Base-by-base conservation (phyloP, 2,113 vertebrate genomes). In the Daboia siamensis region DNA sequence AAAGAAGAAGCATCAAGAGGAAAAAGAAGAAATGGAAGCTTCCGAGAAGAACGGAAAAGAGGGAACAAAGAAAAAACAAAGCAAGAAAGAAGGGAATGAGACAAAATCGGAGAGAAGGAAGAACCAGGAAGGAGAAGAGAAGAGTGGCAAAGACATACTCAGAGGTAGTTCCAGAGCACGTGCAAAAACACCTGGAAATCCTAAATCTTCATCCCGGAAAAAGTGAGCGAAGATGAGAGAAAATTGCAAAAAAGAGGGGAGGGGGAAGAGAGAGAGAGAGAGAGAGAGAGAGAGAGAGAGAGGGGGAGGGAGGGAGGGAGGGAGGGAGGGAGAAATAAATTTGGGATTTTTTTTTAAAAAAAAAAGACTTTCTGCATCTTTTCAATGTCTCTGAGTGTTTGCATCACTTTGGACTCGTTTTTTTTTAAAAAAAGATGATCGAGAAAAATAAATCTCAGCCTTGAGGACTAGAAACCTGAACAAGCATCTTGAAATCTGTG, bases 1-100 rank as follows among this genome's bases (percentile, higher is more conserved):
- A 57, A 96, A 96, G 12, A 90, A 93, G 0, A 93, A 80, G 3
- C 93, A 95, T 39, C 94, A 89, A 44, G 89, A 88, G 92, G 11
- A 24, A 4, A 92, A 51, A 1, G 94, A 90, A 0, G 86, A 55
- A 0, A 86, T 13, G 44, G 91, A 90, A 3, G 87, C 61, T 0
- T 33, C 10, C 3, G 39, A 92, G 85, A 94, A 93, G 0, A 94
- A 46, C 17, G 59, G 39, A 21, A 33, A 57, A 74, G 69, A 54
- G 69, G 61, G 51, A 5, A 11, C 4, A 0, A 33, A 17, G 85
- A 61, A 15, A 21, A 88, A 89, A 1, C 89, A n/a, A 7, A 57
- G 51, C 7, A 90, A 90, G 48, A 44, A n/a, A 3, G 44, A 26
- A 59, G 56, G 88, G 23, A 26, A 11, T 7, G 88, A 61, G 33